These are phyloP conservation scores for Rostratula benghalensis DNA, from an alignment of 2,113 vertebrate genomes.

Conservation along the genomic window DNA sequence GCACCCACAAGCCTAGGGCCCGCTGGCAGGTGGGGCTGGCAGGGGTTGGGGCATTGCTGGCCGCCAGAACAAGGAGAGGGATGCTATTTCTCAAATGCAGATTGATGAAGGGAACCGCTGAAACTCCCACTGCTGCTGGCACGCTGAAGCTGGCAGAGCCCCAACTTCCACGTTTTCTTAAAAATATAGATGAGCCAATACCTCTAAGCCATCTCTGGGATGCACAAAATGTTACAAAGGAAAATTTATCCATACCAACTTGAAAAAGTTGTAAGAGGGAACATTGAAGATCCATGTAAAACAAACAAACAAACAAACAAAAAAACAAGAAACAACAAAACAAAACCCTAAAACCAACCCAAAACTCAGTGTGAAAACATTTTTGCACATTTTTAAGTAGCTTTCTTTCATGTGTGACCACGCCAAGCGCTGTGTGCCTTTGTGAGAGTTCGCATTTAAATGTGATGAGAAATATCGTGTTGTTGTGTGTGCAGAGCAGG, in stretches of 20 bases:
- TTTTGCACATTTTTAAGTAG: background rate
- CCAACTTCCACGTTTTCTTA: accelerated
- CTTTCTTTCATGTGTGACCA: background rate
- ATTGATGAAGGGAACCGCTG: background rate
- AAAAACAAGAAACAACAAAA: background rate
- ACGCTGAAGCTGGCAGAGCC: accelerated
- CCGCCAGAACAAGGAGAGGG: background rate
- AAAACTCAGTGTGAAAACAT: background rate
- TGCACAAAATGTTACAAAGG: background rate
- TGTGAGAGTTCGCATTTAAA: background rate
- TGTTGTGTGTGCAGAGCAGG: background rate
- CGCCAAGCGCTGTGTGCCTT: background rate
- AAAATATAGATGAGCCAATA: accelerated
- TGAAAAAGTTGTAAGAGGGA: background rate
- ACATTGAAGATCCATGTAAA: accelerated
- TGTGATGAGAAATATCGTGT: background rate
- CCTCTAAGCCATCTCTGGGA: accelerated
- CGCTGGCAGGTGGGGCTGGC: background rate
- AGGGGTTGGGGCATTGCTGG: background rate
- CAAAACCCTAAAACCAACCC: no score
- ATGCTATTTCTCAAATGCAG: background rate
- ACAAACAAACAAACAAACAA: no score
- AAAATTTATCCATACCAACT: background rate
- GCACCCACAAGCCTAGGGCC: background rate
- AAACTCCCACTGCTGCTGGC: accelerated